Evolutionary conservation across 2,888 invertebrate genomes (phyloP), one percentile per base, ranked within the genome.

Genomic region (Hoplodrina blanda): DNA sequence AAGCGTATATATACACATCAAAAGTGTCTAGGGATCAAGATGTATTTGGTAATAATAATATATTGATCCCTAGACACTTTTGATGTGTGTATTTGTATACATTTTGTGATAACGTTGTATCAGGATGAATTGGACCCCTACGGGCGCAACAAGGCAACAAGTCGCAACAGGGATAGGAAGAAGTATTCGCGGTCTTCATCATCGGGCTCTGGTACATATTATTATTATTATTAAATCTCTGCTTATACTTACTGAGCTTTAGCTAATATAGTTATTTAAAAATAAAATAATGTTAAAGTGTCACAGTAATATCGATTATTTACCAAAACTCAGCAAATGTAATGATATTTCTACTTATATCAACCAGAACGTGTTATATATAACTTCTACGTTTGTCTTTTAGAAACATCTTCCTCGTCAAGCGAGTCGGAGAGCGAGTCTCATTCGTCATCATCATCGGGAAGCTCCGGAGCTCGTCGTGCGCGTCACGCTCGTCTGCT

Each of bases 371-470:
- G 37, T 33, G 4, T 41, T 25, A 17, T 54, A 17, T 25, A 17
- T 54, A 17, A 53, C 7, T n/a, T n/a, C 11, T 4, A 10, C 10
- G 6, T 59, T 60, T 62, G 2, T 53, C 67, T 81, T 41, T 10
- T 83, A 96, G 96, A 96, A 77, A 93, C 96, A 2, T 95, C 96
- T 15, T 89, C 96, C 7, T 92, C 96, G 44, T 95, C 96, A 0
- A 95, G 95, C 72, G 96, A 95, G 73, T 96, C 96, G 0, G 96
- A 96, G 85, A 96, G 96, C 85, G 96, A 95, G 74, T 94, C 96
- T 0, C 96, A 91, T 19, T 94, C 96, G 62, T 95, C 96, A 15
- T 95, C 96, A 3, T 92, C 96, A 2, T 95, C 96, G 54, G 95
- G 95, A 73, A 96, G 95, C 73, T 96, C 96, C 19, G 94, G 94